A percentile compares a stretch with the other conserved stretches of the same genome.
Conservation (phyloP, 2,113 vertebrate genomes). For the Hemibagrus wyckioides region DNA sequence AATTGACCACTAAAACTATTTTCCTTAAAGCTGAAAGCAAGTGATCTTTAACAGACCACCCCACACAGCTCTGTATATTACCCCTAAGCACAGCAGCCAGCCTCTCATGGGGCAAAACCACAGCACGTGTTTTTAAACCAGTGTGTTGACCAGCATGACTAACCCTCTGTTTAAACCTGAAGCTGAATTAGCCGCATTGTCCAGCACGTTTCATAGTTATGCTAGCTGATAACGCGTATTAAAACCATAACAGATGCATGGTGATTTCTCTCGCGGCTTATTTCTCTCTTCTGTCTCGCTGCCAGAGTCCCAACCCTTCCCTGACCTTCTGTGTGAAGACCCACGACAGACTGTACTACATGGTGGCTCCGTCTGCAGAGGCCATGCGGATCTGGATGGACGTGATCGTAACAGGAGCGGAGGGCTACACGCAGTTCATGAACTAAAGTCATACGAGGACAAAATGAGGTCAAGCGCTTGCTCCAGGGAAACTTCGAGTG, state of each 20-base stretch:
- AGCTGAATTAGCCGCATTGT: neutral
- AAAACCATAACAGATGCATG: neutral
- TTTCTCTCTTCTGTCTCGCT: slow-evolving; percentile 8
- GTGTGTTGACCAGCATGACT: neutral
- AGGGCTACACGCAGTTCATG: slow-evolving; percentile 97
- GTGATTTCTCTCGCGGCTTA: neutral
- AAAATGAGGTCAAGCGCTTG: slow-evolving; percentile 9
- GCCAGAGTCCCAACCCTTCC: slow-evolving; percentile 89
- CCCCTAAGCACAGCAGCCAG: no score
- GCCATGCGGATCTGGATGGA: slow-evolving; percentile 99
- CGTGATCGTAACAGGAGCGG: slow-evolving; percentile 92
- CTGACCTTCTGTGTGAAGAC: slow-evolving; percentile 98
- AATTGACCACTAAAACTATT: no score
- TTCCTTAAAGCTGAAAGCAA: no score
- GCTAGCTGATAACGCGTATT: neutral
- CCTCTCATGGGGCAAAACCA: no score
- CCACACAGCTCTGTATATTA: no score
- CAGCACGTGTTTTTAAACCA: neutral
- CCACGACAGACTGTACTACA: slow-evolving; percentile 93
- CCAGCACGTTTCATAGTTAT: neutral
- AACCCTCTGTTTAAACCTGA: neutral
- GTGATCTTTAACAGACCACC: no score
- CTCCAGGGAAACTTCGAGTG: slow-evolving; percentile 56
- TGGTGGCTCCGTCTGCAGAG: slow-evolving; percentile 92
- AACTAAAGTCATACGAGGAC: slow-evolving; percentile 63